phyloP scores from a whole-genome alignment of 2,113 vertebrate genomes.

The Embiotoca jacksoni region DNA sequence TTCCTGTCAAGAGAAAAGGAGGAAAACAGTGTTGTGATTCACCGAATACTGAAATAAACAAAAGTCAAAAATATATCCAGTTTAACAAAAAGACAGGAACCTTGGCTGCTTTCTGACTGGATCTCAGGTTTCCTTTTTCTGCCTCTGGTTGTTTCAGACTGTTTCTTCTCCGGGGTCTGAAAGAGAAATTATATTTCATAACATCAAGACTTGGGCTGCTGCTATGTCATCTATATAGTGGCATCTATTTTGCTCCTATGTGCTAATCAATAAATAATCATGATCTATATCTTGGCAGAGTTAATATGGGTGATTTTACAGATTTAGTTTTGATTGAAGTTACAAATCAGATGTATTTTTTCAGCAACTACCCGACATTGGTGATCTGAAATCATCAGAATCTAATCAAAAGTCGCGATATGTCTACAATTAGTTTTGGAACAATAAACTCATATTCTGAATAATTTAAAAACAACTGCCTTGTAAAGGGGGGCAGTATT shows the following conservation, averaged over 20 bases:
- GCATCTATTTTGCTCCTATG: background rate
- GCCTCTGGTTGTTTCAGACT: constrained; percentile 93
- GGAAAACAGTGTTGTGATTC: background rate
- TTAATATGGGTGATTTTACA: too few species aligned
- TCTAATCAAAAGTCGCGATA: too few species aligned
- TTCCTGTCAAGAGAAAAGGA: constrained; percentile 86
- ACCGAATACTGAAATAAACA: background rate
- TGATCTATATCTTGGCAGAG: too few species aligned
- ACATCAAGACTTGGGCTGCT: background rate
- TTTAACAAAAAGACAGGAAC: constrained; percentile 76
- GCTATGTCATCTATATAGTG: background rate
- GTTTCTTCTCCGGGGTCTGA: constrained; percentile 98
- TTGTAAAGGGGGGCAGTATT: background rate
- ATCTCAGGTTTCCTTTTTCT: constrained; percentile 98
- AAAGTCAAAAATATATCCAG: background rate
- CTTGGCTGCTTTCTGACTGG: constrained; percentile 98
- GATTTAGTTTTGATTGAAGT: too few species aligned
- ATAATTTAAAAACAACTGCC: background rate
- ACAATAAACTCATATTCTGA: background rate
- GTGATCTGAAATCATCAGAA: too few species aligned
- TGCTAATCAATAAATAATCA: background rate
- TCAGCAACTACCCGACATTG: too few species aligned
- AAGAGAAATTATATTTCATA: constrained; percentile 44
- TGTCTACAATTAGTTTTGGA: too few species aligned
- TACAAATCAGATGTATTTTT: too few species aligned